Percentiles rank a stretch among this genome's conserved stretches.
Evolutionary conservation across 1,140 invertebrate genomes (phyloP).

Genomic region (Caenorhabditis latens): DNA sequence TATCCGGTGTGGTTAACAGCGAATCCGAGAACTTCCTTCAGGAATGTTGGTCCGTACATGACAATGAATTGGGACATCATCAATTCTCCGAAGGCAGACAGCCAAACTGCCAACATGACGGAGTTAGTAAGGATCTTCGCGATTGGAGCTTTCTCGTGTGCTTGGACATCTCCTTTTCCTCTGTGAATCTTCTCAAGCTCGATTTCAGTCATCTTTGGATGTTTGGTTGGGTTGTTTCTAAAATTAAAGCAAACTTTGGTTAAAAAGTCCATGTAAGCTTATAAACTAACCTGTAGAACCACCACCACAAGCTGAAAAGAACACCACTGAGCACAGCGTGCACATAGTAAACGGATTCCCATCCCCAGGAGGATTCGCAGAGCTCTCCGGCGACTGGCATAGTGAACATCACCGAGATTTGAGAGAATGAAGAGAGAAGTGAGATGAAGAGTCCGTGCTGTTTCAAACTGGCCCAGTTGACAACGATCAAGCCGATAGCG

Average conservation of each 20-base stretch:
- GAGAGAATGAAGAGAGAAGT: conserved; percentile 66
- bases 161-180: conserved; percentile 61
- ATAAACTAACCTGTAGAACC: conserved; percentile 50
- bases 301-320: conserved; percentile 62
- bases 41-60: conserved; percentile 66
- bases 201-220: conserved; percentile 63
- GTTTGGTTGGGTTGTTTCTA: conserved; percentile 62
- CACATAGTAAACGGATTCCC: conserved; percentile 67
- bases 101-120: conserved; percentile 65
- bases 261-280: not conserved
- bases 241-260: not conserved
- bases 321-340: conserved; percentile 63
- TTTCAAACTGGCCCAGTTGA: conserved; percentile 69
- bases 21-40: conserved; percentile 65
- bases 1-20: conserved; percentile 65
- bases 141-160: conserved; percentile 62
- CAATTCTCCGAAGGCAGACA: conserved; percentile 66
- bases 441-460: conserved; percentile 69
- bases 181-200: conserved; percentile 68
- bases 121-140: conserved; percentile 64
- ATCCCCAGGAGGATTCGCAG: conserved; percentile 64
- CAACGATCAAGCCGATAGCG: conserved; percentile 66
- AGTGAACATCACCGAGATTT: conserved; percentile 68
- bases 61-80: conserved; percentile 68
- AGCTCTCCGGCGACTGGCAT: conserved; percentile 68